These are phyloP conservation scores for Thalassophryne amazonica DNA, from an alignment of 2,797 vertebrate genomes.

Conservation along the genomic window DNA sequence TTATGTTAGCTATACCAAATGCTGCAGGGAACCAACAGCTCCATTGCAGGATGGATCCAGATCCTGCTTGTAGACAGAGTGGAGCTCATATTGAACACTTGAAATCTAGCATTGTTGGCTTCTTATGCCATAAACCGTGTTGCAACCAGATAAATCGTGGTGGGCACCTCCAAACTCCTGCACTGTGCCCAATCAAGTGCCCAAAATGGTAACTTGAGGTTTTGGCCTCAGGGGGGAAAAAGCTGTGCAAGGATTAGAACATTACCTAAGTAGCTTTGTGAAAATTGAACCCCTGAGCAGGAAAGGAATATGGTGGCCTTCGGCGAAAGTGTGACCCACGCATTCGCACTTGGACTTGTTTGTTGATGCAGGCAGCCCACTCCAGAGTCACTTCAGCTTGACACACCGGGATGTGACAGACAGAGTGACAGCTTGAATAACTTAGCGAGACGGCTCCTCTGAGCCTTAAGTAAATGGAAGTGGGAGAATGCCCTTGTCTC, in stretches of 20 bases:
- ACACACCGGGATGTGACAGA: constrained; percentile 66
- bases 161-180: constrained; percentile 44
- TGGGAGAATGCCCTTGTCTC: constrained; percentile 54
- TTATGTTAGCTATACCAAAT: too few species aligned
- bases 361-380: constrained; percentile 58
- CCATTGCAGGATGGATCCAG: too few species aligned
- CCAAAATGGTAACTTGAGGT: constrained; percentile 64
- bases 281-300: constrained; percentile 71
- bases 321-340: constrained; percentile 71
- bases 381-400: constrained; percentile 48
- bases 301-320: constrained; percentile 61
- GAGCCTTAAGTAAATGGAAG: constrained; percentile 64
- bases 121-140: constrained; percentile 32
- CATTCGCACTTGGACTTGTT: constrained; percentile 44
- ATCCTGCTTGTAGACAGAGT: too few species aligned
- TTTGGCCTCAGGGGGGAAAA: constrained; percentile 34
- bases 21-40: too few species aligned
- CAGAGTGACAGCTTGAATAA: constrained; percentile 77
- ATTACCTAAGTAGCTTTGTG: constrained; percentile 75
- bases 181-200: constrained; percentile 57
- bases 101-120: constrained; percentile 11
- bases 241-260: constrained; percentile 70
- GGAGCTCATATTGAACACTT: too few species aligned
- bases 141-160: constrained; percentile 20
- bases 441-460: constrained; percentile 72